Percentiles rank a stretch among this genome's conserved stretches.
Evolutionary conservation across 1,140 invertebrate genomes (phyloP).

Genomic region (Odontomachus brunneus): DNA sequence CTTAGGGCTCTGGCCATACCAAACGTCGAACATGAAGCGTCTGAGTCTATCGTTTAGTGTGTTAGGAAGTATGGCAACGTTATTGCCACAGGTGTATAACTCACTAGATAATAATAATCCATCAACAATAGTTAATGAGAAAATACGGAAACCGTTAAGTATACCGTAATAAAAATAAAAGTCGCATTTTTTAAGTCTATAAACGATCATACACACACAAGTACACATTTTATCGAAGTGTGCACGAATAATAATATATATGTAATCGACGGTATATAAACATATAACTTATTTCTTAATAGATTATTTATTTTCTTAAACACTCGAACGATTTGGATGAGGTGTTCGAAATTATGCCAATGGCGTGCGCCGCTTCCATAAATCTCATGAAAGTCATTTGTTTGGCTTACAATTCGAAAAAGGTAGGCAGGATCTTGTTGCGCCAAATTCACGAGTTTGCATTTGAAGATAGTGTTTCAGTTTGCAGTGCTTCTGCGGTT

Average conservation of each 20-base stretch:
- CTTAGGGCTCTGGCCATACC: neutral
- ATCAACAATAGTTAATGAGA: neutral
- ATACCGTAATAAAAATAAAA: neutral
- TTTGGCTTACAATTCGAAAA: neutral
- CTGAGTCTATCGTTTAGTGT: neutral
- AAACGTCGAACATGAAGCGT: constrained; percentile 12
- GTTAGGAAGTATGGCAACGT: neutral
- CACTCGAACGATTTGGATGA: constrained; percentile 2
- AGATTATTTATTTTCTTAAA: constrained; percentile 10
- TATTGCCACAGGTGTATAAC: constrained; percentile 3
- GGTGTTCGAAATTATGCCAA: constrained; percentile 15
- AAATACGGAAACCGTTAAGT: neutral
- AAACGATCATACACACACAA: neutral
- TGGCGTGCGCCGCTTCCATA: constrained; percentile 11
- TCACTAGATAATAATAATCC: constrained; percentile 2
- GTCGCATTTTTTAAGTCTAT: neutral
- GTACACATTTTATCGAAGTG: neutral
- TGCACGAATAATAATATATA: neutral
- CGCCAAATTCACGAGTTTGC: neutral
- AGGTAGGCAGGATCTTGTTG: neutral
- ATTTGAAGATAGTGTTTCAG: constrained; percentile 5
- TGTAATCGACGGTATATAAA: constrained; percentile 11
- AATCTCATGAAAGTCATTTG: neutral
- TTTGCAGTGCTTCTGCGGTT: constrained; percentile 25
- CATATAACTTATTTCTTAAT: constrained; percentile 2